Evolutionary conservation across 2,888 invertebrate species (phyloP), one percentile per base, ranked within the genome.

Genomic region (Drepanosiphum platanoidis): DNA sequence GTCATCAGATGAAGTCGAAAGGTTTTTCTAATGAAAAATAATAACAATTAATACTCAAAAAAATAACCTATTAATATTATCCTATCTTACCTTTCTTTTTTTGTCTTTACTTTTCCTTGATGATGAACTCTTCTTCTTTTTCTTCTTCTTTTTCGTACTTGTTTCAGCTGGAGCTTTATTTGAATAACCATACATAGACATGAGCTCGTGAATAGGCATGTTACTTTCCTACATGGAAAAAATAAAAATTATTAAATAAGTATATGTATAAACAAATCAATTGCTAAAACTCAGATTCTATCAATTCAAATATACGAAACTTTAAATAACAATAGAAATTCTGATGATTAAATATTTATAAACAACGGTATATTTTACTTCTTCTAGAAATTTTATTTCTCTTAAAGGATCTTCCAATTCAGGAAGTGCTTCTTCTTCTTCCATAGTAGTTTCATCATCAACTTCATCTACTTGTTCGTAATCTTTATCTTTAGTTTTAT

Each of bases 361-460:
- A 34, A n/a, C 1, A 42, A 18, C n/a, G n/a, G n/a, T n/a, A 42
- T 11, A 34, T 18, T 39, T 72, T 90, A 93, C 94, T 91, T 94
- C 94, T 90, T 97, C 95, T 87, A 98, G 91, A 89, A 95, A 96
- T 88, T 95, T 94, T 77, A 98, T 92, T 91, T 98, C 98, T 88
- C 95, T 95, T 89, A 94, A 93, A 75, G 95, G 94, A 90, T 97
- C 97, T 88, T 94, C 94, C 87, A 94, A 94, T 88, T 95, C 95
- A 88, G 96, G 97, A 90, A 97, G 91, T 78, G 96, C 97, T 92
- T 98, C 98, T 92, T 98, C 98, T 91, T 98, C 98, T 90, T 97
- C 98, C 89, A 98, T 90, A 87, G 98, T 98, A 90, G 96, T 93
- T 90, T 98, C 98, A 91, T 98, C 98, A 90, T 98, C 98, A 91